Percentiles rank a stretch among this genome's conserved stretches.
Conservation (phyloP, 2,113 vertebrate species). For the Sander vitreus region DNA sequence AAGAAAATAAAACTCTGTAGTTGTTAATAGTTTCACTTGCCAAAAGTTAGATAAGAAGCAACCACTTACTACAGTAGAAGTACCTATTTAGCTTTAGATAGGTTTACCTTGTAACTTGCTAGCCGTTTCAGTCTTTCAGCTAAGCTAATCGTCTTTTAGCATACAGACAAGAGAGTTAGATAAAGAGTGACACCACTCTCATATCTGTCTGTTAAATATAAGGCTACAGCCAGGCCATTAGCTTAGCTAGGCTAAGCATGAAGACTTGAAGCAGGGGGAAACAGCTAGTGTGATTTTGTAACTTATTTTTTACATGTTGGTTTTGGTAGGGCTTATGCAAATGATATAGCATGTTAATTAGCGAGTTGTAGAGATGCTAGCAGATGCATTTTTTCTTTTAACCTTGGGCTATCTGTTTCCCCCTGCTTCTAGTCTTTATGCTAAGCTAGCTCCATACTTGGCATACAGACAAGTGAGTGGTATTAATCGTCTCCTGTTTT, state of each 20-base stretch:
- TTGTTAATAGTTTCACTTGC: neutral
- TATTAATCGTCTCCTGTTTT: neutral
- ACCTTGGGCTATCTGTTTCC: neutral
- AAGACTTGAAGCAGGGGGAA: neutral
- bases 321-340: neutral
- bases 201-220: neutral
- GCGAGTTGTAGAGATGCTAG: neutral
- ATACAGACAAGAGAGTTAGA: neutral
- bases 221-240: neutral
- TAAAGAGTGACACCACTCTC: neutral
- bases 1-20: neutral
- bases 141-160: neutral
- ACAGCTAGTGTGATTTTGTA: neutral
- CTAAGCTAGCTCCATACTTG: neutral
- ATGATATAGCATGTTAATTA: neutral
- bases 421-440: neutral
- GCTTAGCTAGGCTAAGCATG: neutral
- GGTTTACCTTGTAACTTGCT: neutral
- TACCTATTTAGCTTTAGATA: neutral
- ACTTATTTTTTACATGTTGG: neutral
- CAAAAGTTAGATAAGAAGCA: neutral
- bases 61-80: neutral
- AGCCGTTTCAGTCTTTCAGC: neutral
- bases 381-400: neutral
- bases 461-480: neutral